Conservation (phyloP, 1,140 invertebrate genomes). For the Cydia splendana region DNA sequence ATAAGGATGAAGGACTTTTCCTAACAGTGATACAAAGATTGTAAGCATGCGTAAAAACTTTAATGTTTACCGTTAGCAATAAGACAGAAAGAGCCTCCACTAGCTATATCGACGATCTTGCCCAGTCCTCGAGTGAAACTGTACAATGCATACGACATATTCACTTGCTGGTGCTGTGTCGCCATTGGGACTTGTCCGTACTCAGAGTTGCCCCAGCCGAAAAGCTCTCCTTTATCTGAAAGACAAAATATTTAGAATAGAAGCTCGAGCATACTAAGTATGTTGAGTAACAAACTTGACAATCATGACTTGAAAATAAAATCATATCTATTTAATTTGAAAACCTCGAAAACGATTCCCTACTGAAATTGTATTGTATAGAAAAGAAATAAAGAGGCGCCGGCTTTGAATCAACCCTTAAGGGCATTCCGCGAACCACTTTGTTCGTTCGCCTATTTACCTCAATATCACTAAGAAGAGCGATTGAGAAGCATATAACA, state of each 20-base stretch:
- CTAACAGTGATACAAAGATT: background rate
- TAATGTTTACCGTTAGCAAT: conserved; percentile 85
- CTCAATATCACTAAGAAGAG: too few relatives aligned
- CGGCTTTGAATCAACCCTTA: too few relatives aligned
- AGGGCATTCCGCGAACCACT: too few relatives aligned
- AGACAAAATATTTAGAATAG: conserved; percentile 5
- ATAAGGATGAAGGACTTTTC: background rate
- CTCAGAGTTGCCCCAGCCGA: conserved; percentile 98
- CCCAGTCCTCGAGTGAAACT: conserved; percentile 83
- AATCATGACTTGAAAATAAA: too few relatives aligned
- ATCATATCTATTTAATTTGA: too few relatives aligned
- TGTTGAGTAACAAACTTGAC: too few relatives aligned
- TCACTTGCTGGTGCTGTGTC: conserved; percentile 81
- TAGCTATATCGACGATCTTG: conserved; percentile 89
- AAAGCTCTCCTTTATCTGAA: conserved; percentile 94
- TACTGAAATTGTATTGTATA: too few relatives aligned
- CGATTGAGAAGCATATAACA: too few relatives aligned
- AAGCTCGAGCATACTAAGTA: too few relatives aligned
- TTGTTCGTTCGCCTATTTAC: too few relatives aligned
- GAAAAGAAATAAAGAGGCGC: too few relatives aligned
- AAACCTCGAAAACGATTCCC: too few relatives aligned
- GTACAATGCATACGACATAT: conserved; percentile 84
- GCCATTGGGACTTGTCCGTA: conserved; percentile 88
- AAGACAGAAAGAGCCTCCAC: conserved; percentile 93
- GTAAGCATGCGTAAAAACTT: background rate